Evolutionary conservation across 1,140 invertebrate species (phyloP), one percentile per base, ranked within the genome.

Genomic region (Diuraphis noxia): DNA sequence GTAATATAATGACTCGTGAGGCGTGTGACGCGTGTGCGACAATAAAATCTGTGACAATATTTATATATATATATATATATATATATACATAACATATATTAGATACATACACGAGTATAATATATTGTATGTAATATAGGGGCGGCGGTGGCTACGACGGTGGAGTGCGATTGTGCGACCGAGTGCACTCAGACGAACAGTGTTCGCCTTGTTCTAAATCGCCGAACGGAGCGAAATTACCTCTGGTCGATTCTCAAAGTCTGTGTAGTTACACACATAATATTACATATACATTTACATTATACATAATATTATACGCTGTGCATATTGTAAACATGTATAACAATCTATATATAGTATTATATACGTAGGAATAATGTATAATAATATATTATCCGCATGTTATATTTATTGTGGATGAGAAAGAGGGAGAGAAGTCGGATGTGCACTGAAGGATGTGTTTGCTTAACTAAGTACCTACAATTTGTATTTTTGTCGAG

Each of bases 41-140:
- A 90, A 90, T 90, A 90, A 90, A 90, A 90, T 90, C 88, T 36
- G 88, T 41, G 40, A 90, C 88, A 81, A 90, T 79, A 46, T 90
- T 36, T 72, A 72, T 72, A 72, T 72, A 56, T n/a, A 72, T 19
- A 49, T n/a, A 49, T 49, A 49, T 52, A 17, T 43, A 43, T 49
- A 30, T 56, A 56, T 56, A 56, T 56, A 52, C 25, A 56, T 6
- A n/a, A n/a, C n/a, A 49, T 49, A 49, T 21, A 21, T 25, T 79
- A 36, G 17, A 34, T 79, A 7, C 19, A n/a, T 40, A 72, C 56
- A 17, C 56, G 30, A 72, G 30, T 72, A n/a, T 84, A 84, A 10
- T 84, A 30, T 46, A 30, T n/a, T 19, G 17, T n/a, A 84, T 46
- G 43, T n/a, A 25, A 43, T n/a, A n/a, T 38, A 25, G 36, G 40